A percentile compares a stretch with the other conserved stretches of the same genome.
These are phyloP conservation scores for Sparidentex hasta DNA, from an alignment of 2,797 vertebrate species.

Conservation along the genomic window DNA sequence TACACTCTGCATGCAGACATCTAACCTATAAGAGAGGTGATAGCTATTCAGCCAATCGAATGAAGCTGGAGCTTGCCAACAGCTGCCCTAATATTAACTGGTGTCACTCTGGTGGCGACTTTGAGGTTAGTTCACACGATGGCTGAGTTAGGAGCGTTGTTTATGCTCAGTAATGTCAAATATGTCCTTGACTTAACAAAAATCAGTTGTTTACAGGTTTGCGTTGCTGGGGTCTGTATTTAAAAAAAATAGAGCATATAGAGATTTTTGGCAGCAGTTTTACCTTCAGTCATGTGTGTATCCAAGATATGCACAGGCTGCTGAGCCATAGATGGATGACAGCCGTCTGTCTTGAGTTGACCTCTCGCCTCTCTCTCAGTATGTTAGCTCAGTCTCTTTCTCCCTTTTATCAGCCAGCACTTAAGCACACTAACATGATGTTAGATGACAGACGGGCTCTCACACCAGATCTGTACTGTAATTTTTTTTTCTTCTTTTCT, in stretches of 20 bases:
- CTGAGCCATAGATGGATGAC: slow-evolving; percentile 18
- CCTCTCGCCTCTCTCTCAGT: slow-evolving; percentile 19
- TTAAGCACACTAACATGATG: slow-evolving; percentile 54
- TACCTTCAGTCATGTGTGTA: background rate
- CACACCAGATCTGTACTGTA: slow-evolving; percentile 27
- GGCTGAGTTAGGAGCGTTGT: background rate
- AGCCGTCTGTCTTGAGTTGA: slow-evolving; percentile 17
- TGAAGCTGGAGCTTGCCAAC: too few species aligned
- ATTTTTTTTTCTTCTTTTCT: background rate
- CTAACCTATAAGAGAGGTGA: too few species aligned
- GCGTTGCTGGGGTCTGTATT: background rate
- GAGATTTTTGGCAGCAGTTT: background rate
- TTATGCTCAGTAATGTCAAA: background rate
- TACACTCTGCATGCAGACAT: too few species aligned
- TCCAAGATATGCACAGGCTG: background rate
- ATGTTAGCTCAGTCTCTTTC: slow-evolving; percentile 28
- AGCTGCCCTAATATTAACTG: too few species aligned
- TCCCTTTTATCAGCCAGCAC: slow-evolving; percentile 29
- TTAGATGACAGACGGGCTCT: slow-evolving; percentile 51
- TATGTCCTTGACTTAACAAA: background rate
- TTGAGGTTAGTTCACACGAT: too few species aligned
- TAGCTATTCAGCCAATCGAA: too few species aligned
- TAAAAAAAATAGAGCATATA: background rate
- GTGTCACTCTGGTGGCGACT: too few species aligned
- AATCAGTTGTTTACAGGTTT: background rate